Evolutionary conservation across 2,888 invertebrate species (phyloP), one percentile per base, ranked within the genome.

Genomic region (Criorhina ranunculi): DNA sequence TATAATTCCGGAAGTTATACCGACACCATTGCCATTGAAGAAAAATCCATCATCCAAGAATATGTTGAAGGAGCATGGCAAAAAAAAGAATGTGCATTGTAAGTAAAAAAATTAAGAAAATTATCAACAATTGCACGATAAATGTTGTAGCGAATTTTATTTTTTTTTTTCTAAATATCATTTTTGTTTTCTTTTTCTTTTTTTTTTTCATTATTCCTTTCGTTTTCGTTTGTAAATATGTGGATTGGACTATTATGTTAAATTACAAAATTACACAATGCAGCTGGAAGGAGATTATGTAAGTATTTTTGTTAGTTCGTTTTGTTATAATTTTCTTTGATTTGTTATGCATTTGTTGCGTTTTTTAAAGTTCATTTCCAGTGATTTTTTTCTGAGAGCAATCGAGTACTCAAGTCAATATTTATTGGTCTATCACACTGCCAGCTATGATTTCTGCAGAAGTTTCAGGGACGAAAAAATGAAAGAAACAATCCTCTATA

Each of bases 51-150:
- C 24, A 1, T 0, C 70, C 88, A 17, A 80, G 40, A 72, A 87
- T 1, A 57, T 76, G 0, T 77, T 87, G 33, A 90, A 90, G 70
- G 90, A 90, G 72, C 90, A 90, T 51, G 89, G 88, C 70, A 88
- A 88, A 80, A 91, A 91, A 76, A 91, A 91, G 87, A 91, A 91
- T 87, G 89, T 89, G 35, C 90, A 91, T 82, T 91, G 91, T 91
- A 78, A 90, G 91, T 90, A 11, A 11, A 51, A 8, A 29, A 35
- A n/a, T 53, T 11, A 37, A n/a, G 7, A 12, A 29, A 35, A n/a
- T 53, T 11, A 37, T 9, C 5, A 12, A 29, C 6, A 29, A 6
- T 31, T 64, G 12, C 19, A 19, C 46, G 31, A 42, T 11, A 1
- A 35, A 17, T 51, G 1, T n/a, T 15, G 2, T 49, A n/a, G n/a